Conservation (phyloP, 2,797 vertebrate genomes). For the Morelia viridis region DNA sequence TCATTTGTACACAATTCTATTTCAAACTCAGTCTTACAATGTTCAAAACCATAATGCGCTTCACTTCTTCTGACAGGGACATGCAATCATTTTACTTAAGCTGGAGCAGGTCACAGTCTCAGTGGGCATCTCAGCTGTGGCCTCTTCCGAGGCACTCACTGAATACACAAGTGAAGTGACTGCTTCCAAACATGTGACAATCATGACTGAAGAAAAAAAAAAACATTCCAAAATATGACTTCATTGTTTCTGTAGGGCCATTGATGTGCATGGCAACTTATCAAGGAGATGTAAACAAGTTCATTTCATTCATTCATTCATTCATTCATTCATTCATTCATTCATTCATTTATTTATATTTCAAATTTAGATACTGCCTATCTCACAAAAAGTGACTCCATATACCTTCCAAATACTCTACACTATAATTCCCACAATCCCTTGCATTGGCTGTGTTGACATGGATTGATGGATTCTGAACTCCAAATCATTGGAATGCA, state of each 20-base stretch:
- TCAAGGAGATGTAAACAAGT: background rate
- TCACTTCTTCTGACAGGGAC: conserved; percentile 5
- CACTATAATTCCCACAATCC: background rate
- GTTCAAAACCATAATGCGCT: conserved; percentile 8
- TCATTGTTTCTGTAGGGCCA: background rate
- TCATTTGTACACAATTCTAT: background rate
- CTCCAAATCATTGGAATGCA: background rate
- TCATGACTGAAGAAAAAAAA: background rate
- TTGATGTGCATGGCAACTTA: background rate
- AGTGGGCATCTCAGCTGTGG: conserved; percentile 8
- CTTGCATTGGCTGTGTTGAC: background rate
- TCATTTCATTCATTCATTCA: too few species aligned
- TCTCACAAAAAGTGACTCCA: too few species aligned
- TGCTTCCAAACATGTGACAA: background rate
- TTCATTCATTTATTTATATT: too few species aligned
- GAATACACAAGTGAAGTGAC: background rate
- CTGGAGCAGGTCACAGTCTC: conserved; percentile 28
- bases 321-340: too few species aligned
- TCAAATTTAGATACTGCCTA: too few species aligned
- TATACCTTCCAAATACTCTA: background rate
- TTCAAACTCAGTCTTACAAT: background rate
- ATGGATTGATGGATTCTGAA: background rate
- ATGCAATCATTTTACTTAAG: background rate
- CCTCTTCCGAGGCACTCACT: conserved; percentile 41
- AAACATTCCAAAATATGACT: background rate